Base-by-base conservation (phyloP, 37 sponge, comb jelly and placozoan species). In the Spongia lamella region DNA sequence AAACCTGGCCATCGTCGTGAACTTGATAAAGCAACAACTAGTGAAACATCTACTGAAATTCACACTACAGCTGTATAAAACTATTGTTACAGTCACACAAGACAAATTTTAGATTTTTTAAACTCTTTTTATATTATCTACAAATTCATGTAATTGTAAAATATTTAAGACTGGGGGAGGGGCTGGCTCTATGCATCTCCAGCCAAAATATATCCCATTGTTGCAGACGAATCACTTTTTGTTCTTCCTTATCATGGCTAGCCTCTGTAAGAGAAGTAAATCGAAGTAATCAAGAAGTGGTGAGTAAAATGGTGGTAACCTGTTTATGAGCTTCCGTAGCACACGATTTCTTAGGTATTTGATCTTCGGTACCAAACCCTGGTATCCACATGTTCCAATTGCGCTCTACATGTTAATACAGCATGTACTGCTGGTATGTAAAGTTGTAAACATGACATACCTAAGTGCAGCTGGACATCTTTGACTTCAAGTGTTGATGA, bases 341-440 rank as follows among this genome's bases (percentile, higher is more conserved):
- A 2, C 66, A 21, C 1, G 85, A 53, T 32, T 88, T 88, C 69
- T 84, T 83, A 34, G 55, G 22, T 0, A 15, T 29, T 32, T 50
- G 55, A 7, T 83, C 88, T 5, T 93, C 94, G 29, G 30, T 36
- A 16, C 80, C 79, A 56, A 93, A 93, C 1, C 97, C 97, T 21
- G 97, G 97, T 1, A 89, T 89, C 80, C 76, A 88, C 76, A 96
- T 93, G 67, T 96, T 96, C 94, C 94, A 96, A 22, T 78, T 73
- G 0, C 84, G 74, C 53, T 93, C 94, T 93, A 63, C 14, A 43
- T 11, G 3, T 37, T 4, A n/a, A n/a, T n/a, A n/a, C n/a, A n/a
- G n/a, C n/a, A n/a, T n/a, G n/a, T n/a, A n/a, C n/a, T n/a, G n/a
- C n/a, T n/a, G 39, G 35, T 32, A 3, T 38, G 36, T 59, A 9